phyloP scores from a whole-genome alignment of 1,140 invertebrate genomes.

The Plectrocnemia conspersa region DNA sequence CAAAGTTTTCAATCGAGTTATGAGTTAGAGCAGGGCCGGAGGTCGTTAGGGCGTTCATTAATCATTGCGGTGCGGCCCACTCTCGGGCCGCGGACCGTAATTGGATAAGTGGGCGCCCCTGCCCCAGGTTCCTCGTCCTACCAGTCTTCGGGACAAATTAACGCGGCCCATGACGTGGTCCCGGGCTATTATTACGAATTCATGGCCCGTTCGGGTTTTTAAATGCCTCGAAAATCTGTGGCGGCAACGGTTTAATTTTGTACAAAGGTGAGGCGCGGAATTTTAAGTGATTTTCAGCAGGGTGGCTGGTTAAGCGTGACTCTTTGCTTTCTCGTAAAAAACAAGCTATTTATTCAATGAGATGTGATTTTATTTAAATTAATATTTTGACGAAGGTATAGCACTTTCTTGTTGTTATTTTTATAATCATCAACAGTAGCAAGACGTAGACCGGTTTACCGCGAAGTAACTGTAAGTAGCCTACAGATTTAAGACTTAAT shows the following conservation, averaged over 20 bases:
- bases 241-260: constrained; percentile 26
- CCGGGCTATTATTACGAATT: constrained; percentile 32
- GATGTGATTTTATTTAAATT: too few species aligned
- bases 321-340: too few species aligned
- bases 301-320: background rate
- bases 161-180: constrained; percentile 1
- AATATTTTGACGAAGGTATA: too few species aligned
- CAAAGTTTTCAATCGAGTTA: constrained; percentile 36
- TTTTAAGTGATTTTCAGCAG: constrained; percentile 26
- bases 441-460: too few species aligned
- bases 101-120: constrained; percentile 33
- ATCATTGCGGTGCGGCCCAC: constrained; percentile 24
- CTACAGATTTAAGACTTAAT: too few species aligned
- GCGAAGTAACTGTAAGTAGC: too few species aligned
- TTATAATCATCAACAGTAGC: too few species aligned
- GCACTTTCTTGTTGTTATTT: too few species aligned
- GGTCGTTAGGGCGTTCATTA: constrained; percentile 35
- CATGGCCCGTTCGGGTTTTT: constrained; percentile 30
- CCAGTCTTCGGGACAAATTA: constrained; percentile 36
- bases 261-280: constrained; percentile 19
- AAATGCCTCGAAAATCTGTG: constrained; percentile 25
- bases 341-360: too few species aligned
- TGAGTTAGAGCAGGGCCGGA: constrained; percentile 21
- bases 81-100: constrained; percentile 27
- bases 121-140: too few species aligned